Evolutionary conservation across 2,113 vertebrate species (phyloP).

Genomic region (Channa argus): DNA sequence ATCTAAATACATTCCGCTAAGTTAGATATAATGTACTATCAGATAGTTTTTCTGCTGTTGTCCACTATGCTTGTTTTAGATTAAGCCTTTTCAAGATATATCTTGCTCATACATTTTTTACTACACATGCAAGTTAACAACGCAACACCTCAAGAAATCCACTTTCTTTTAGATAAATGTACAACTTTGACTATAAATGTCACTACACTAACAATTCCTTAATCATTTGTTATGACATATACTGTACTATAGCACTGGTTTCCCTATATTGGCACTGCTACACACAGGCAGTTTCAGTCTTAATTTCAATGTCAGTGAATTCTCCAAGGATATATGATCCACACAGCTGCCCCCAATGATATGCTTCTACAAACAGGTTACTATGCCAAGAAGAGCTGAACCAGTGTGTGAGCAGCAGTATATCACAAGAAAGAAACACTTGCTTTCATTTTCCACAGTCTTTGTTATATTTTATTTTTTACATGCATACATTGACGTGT

Average conservation of each 20-base stretch:
- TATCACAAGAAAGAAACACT: constrained; percentile 8
- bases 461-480: not conserved
- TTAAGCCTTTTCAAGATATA: no score
- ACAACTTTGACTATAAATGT: not conserved
- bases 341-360: constrained; percentile 25
- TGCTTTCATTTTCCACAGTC: not conserved
- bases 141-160: no score
- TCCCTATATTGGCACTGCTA: not conserved
- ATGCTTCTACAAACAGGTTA: constrained; percentile 50
- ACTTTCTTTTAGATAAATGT: not conserved
- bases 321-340: constrained; percentile 49
- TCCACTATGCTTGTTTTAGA: no score
- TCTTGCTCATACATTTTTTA: no score
- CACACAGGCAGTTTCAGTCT: not conserved
- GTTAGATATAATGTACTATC: no score
- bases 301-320: constrained; percentile 22
- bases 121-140: no score
- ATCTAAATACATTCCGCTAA: not conserved
- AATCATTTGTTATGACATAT: not conserved
- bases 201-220: not conserved
- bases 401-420: not conserved
- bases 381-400: constrained; percentile 30
- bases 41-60: no score
- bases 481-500: not conserved
- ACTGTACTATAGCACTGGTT: not conserved